Evolutionary conservation across 2,888 invertebrate species (phyloP), one percentile per base, ranked within the genome.

Genomic region (Aporophyla nigra): DNA sequence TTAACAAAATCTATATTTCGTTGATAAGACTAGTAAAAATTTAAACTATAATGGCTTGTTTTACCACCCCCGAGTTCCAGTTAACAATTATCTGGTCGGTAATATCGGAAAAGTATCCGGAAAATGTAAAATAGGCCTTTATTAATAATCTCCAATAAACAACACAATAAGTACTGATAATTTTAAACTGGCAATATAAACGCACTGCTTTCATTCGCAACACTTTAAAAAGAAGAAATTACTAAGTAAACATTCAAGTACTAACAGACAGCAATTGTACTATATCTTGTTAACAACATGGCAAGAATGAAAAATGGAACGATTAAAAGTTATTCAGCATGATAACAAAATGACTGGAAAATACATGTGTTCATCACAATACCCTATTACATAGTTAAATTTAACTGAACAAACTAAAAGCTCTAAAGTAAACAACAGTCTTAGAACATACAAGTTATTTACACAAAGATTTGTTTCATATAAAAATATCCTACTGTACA

Each of bases 351-450:
- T 96, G 96, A 96, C 96, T 96, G 94, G 95, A 96, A 96, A 96
- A 96, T 96, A 96, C 96, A 96, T 91, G 88, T 90, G 91, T 92
- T 83, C 91, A 93, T 92, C 91, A 92, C 90, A 91, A 92, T 91
- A 86, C 88, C 91, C 91, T 92, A 92, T 92, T 90, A 89, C 84
- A 87, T 87, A 93, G 91, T 93, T 93, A 91, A 92, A 93, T 91
- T 92, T 91, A 94, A 94, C 91, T 91, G 93, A 96, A 95, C 95
- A 92, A 95, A 95, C 96, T 95, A 96, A 95, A 96, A 93, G 93
- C 95, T 96, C 95, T 96, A 95, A 93, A 94, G 93, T 94, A 93
- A 96, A 96, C 96, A 96, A 96, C 96, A 96, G 96, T 96, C 96
- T 96, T 96, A 96, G 92, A 93, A 95, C 93, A 94, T 95, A 96